A percentile compares a stretch with the other conserved stretches of the same genome.
These are phyloP conservation scores for Amphimallon solstitiale DNA, from an alignment of 2,888 invertebrate genomes.

Conservation along the genomic window DNA sequence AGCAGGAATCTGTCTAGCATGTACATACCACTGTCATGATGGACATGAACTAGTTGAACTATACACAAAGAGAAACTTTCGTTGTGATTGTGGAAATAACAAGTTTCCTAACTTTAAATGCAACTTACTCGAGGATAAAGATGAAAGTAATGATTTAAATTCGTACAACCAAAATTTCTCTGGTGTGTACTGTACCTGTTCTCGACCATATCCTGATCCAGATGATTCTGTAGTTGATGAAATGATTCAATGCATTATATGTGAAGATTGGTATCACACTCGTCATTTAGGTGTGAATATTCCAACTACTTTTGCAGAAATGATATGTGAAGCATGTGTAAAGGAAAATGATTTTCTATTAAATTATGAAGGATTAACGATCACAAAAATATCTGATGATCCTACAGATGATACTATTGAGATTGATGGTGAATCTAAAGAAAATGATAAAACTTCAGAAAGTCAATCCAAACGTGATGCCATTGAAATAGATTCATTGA, in stretches of 20 bases:
- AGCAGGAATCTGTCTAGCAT: constrained; percentile 93
- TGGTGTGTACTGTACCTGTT: constrained; percentile 91
- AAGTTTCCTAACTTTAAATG: constrained; percentile 78
- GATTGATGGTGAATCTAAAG: constrained; percentile 40
- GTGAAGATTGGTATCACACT: constrained; percentile 98
- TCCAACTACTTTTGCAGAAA: constrained; percentile 76
- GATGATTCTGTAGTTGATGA: constrained; percentile 84
- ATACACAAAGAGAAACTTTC: constrained; percentile 95
- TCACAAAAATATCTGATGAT: constrained; percentile 42
- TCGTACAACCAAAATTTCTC: constrained; percentile 93
- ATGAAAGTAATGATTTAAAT: constrained; percentile 75
- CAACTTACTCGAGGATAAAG: constrained; percentile 72
- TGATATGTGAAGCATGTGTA: constrained; percentile 85
- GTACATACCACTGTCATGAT: constrained; percentile 94
- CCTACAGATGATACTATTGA: constrained; percentile 40
- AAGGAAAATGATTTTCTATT: constrained; percentile 78
- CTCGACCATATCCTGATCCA: constrained; percentile 94
- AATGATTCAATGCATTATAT: constrained; percentile 96
- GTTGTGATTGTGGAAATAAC: constrained; percentile 94
- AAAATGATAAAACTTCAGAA: constrained; percentile 3
- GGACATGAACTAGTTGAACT: constrained; percentile 94
- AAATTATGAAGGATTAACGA: constrained; percentile 70
- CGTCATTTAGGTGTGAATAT: constrained; percentile 74
- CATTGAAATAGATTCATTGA: constrained; percentile 33
- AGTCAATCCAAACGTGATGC: constrained; percentile 5